Conservation (phyloP, 2,888 invertebrate genomes). For the Meiosimyza platycephala region DNA sequence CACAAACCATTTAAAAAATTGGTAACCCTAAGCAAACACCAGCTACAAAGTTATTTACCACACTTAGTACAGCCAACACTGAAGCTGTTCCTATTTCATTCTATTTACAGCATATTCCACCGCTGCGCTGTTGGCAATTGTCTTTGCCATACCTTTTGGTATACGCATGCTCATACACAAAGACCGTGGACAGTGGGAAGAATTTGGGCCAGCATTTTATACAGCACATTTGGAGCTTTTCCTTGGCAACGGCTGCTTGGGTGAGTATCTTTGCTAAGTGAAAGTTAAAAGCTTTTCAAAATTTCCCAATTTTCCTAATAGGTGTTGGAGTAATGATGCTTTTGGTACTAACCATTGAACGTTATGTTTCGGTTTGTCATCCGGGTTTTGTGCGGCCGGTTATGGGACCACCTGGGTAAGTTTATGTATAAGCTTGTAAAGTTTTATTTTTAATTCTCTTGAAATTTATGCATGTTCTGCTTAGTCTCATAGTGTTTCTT, state of each 20-base stretch:
- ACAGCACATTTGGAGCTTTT: constrained; percentile 78
- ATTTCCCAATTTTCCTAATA: constrained; percentile 42
- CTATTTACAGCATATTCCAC: constrained; percentile 76
- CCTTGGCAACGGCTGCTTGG: constrained; percentile 78
- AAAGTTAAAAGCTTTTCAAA: background rate
- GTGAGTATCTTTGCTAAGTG: constrained; percentile 58
- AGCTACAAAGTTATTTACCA: background rate
- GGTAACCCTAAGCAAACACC: background rate
- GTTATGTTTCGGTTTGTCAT: constrained; percentile 81
- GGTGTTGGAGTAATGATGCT: constrained; percentile 83
- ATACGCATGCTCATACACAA: constrained; percentile 75
- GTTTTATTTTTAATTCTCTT: constrained; percentile 13
- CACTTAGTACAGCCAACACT: constrained; percentile 52
- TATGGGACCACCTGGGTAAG: constrained; percentile 73
- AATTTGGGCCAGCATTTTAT: constrained; percentile 75
- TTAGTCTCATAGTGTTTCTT: constrained; percentile 71
- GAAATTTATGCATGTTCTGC: background rate
- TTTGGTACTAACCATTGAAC: constrained; percentile 78
- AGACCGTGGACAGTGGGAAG: constrained; percentile 75
- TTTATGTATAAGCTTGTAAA: constrained; percentile 32
- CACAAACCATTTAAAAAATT: background rate
- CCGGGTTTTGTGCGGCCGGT: constrained; percentile 76
- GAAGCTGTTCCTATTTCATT: constrained; percentile 40
- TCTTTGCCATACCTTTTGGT: constrained; percentile 77
- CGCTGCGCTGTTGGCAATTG: constrained; percentile 78